phyloP scores from a whole-genome alignment of 1,140 invertebrate species.

The Dinoponera quadriceps region DNA sequence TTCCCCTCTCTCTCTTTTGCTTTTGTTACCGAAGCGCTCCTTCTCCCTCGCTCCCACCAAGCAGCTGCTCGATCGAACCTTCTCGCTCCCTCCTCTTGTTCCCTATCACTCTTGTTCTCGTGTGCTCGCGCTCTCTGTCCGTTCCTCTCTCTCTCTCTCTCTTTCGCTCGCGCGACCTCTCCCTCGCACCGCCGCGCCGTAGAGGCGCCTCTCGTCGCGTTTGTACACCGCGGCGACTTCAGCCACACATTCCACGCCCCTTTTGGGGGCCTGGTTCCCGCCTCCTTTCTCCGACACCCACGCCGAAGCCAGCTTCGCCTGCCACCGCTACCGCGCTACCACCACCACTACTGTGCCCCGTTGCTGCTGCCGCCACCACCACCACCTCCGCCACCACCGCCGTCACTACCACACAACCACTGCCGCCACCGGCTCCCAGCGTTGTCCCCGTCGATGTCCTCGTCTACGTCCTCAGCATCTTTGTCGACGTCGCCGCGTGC shows the following conservation, averaged over 20 bases:
- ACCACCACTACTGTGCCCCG: conserved; percentile 4
- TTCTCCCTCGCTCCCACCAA: conserved; percentile 35
- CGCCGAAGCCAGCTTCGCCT: conserved; percentile 61
- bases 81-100: conserved; percentile 39
- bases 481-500: conserved; percentile 52
- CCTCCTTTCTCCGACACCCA: conserved; percentile 79
- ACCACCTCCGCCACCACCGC: conserved; percentile 37
- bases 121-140: conserved; percentile 23
- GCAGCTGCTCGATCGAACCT: conserved; percentile 40
- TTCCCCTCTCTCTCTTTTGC: conserved; percentile 65
- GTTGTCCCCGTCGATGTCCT: conserved; percentile 64
- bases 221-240: conserved; percentile 59
- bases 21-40: conserved; percentile 54
- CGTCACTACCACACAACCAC: conserved; percentile 17
- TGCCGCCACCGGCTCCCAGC: conserved; percentile 44
- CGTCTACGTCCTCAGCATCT: conserved; percentile 56
- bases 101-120: conserved; percentile 33
- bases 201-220: conserved; percentile 69
- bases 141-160: conserved; percentile 21
- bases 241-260: conserved; percentile 75
- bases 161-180: conserved; percentile 27
- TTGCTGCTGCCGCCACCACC: conserved; percentile 10
- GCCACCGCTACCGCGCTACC: conserved; percentile 43
- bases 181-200: conserved; percentile 46
- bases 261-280: conserved; percentile 74